Evolutionary conservation across 1,140 invertebrate genomes (phyloP), one percentile per base, ranked within the genome.

Genomic region (Olivierus martensii): DNA sequence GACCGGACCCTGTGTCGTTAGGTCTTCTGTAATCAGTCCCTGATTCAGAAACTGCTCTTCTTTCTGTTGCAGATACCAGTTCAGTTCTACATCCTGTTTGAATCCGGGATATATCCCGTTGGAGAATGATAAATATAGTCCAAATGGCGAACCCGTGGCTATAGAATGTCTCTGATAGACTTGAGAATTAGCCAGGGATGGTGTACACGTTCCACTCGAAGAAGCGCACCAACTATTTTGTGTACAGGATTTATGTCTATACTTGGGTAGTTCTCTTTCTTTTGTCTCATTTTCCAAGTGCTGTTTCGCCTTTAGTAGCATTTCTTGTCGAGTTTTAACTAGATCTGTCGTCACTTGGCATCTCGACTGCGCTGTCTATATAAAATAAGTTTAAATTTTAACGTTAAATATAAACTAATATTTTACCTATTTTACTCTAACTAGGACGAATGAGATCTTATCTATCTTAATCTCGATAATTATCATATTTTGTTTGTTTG

Each of bases 261-360:
- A 14, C 22, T 37, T 53, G 1, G 51, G 36, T 21, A 18, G 14
- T 22, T 51, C 47, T 9, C 9, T 22, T 9, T 9, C 41, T 43
- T 22, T 22, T 7, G 14, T 36, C 11, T 61, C 49, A 7, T 6
- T 46, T 22, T 60, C 62, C 57, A 71, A 57, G 54, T 70, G 69
- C 22, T 68, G 63, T 47, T 64, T 64, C 10, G 68, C 68, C 41
- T 69, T 66, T 28, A 63, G 59, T 7, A 74, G 59, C 10, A 68
- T 68, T 28, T 62, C 60, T 48, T 70, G 66, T 7, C 74, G 66
- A 15, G 66, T 62, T 46, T 65, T 65, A 21, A 78, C 63, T 48
- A 76, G 67, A 19, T 74, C 65, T 41, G 66, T 62, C 6, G 76
- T 77, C 61, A 77, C 76, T 54, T 73, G 66, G 61, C 75, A 78